A percentile compares a stretch with the other conserved stretches of the same genome.
Conservation (phyloP, 2,113 vertebrate genomes). For the Nerophis ophidion region DNA sequence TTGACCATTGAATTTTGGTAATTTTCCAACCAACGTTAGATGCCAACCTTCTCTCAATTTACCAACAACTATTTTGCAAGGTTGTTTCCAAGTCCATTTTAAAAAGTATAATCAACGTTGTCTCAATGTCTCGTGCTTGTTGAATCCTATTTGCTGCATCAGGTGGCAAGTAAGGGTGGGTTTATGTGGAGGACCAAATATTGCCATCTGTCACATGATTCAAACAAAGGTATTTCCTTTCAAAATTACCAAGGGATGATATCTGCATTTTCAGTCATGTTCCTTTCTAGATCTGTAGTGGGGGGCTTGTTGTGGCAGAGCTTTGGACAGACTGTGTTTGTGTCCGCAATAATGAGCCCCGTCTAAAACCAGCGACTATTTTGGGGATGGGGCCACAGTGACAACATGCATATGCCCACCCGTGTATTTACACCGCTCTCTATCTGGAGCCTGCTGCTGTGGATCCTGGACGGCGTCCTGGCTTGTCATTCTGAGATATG, state of each 20-base stretch:
- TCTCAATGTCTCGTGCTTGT: too few species aligned
- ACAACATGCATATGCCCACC: background rate
- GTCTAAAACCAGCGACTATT: slow-evolving; percentile 52
- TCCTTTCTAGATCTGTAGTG: slow-evolving; percentile 36
- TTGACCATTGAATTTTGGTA: too few species aligned
- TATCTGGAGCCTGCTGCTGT: slow-evolving; percentile 15
- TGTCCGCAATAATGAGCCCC: slow-evolving; percentile 64
- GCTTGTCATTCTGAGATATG: slow-evolving; percentile 25
- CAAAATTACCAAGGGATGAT: slow-evolving; percentile 13
- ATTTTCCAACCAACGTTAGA: too few species aligned
- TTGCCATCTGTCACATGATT: background rate
- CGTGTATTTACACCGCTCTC: background rate
- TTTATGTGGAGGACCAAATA: background rate
- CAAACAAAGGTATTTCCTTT: slow-evolving; percentile 13
- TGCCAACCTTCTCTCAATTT: too few species aligned
- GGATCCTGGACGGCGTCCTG: slow-evolving; percentile 18
- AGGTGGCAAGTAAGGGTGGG: too few species aligned
- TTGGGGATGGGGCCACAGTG: slow-evolving; percentile 37
- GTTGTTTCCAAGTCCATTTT: too few species aligned
- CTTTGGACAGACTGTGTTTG: slow-evolving; percentile 29
- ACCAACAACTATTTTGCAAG: too few species aligned
- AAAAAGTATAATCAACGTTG: too few species aligned
- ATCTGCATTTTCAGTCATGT: slow-evolving; percentile 29
- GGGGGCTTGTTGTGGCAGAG: slow-evolving; percentile 36
- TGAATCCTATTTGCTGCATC: too few species aligned